phyloP scores from a whole-genome alignment of 1,140 invertebrate genomes.

The Bombus soroeensis region DNA sequence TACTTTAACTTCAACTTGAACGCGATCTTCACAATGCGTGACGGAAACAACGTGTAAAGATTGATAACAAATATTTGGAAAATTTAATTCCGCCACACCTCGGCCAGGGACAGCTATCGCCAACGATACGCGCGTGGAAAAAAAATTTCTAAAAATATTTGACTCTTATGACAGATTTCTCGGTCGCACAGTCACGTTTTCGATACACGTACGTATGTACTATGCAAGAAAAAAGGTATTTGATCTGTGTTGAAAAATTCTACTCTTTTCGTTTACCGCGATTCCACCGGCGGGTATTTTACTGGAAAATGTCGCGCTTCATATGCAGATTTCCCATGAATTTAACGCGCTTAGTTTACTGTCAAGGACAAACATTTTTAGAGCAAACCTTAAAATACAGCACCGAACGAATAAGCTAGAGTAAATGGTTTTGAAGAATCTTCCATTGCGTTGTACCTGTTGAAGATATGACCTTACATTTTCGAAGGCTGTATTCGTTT shows the following conservation, averaged over 20 bases:
- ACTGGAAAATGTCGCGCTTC: not conserved
- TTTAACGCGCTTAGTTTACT: not conserved
- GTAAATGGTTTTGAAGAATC: not conserved
- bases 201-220: not conserved
- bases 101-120: not conserved
- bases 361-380: not conserved
- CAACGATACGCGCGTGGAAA: too few species aligned
- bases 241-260: conserved; percentile 22
- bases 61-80: not conserved
- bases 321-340: conserved; percentile 1
- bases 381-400: not conserved
- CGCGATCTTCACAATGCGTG: too few species aligned
- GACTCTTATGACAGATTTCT: not conserved
- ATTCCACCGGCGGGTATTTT: not conserved
- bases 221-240: not conserved
- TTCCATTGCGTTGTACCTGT: not conserved
- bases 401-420: not conserved
- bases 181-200: not conserved
- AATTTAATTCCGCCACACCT: not conserved
- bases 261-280: not conserved
- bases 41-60: too few species aligned
- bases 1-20: too few species aligned
- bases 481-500: not conserved
- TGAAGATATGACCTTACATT: not conserved
- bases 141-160: not conserved